Evolutionary conservation across 1,140 invertebrate species (phyloP).

Genomic region (Alviniconcha marisindica): DNA sequence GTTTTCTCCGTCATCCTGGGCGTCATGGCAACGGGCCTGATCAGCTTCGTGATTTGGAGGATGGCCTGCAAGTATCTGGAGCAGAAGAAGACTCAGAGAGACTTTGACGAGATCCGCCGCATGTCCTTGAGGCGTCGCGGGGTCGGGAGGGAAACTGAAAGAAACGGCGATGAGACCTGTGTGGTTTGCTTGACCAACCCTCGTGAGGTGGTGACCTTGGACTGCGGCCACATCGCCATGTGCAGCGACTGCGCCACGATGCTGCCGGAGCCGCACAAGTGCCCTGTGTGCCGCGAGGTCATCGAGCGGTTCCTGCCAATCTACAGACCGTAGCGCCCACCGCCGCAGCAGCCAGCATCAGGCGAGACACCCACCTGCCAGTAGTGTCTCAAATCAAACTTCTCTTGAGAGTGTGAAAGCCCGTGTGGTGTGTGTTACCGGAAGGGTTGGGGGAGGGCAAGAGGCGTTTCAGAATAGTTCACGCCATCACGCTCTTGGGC

Average conservation of each 20-base stretch:
- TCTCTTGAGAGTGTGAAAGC: not conserved
- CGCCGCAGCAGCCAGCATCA: too few species aligned
- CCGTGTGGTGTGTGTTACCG: too few species aligned
- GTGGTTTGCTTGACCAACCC: slow-evolving; percentile 74
- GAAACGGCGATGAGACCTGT: slow-evolving; percentile 61
- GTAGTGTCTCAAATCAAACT: too few species aligned
- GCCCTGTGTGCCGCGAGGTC: slow-evolving; percentile 73
- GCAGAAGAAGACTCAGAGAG: slow-evolving; percentile 41
- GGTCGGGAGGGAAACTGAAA: not conserved
- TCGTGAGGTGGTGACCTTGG: slow-evolving; percentile 72
- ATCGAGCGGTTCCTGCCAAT: slow-evolving; percentile 66
- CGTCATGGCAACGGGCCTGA: slow-evolving; percentile 55
- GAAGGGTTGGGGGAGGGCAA: too few species aligned
- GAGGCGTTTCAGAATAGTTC: too few species aligned
- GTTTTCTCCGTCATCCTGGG: slow-evolving; percentile 60
- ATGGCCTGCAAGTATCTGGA: slow-evolving; percentile 47
- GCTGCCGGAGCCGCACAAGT: slow-evolving; percentile 67
- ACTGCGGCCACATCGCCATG: slow-evolving; percentile 76
- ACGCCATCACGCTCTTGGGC: too few species aligned
- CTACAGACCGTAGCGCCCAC: slow-evolving; percentile 68
- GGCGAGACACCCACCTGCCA: too few species aligned
- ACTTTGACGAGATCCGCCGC: slow-evolving; percentile 48
- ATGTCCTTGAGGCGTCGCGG: not conserved
- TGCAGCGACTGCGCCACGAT: slow-evolving; percentile 73
- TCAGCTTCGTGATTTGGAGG: slow-evolving; percentile 61